Evolutionary conservation across 2,797 vertebrate genomes (phyloP), one percentile per base, ranked within the genome.

Genomic region (Gymnothorax javanicus): DNA sequence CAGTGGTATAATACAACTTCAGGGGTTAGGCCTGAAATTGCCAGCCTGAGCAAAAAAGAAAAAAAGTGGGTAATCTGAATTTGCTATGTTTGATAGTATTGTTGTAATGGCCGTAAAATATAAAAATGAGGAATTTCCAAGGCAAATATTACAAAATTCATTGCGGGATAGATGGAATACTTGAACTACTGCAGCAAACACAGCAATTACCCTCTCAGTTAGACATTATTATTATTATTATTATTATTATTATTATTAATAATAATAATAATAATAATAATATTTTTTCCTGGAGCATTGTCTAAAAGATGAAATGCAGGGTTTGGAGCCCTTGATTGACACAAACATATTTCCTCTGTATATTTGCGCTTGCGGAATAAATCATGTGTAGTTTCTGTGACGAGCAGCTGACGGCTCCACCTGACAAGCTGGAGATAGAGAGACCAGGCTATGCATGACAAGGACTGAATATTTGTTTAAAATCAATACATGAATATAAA

Each of bases 401-500:
- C 77, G 81, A 81, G 50, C 87, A 62, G 64, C 85, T 88, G 87
- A 86, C 87, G 86, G 84, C 84, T 83, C 73, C 67, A 27, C 81
- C 69, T 88, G 84, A 86, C 84, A 83, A 82, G 79, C 27, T 7
- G 60, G 54, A 85, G 83, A 88, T 52, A 62, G 59, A 77, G 27
- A 82, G 58, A 84, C 85, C 54, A 60, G 54, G 57, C 43, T 69
- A 64, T 88, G 43, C 67, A 54, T 82, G 27, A 82, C 50, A 75
- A 62, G 77, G 85, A 86, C 75, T 11, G 62, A 83, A 33, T 59
- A 82, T 88, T 15, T 67, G 85, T 83, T 83, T 67, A 82, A 85
- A 86, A 88, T 82, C 87, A 87, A 83, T 86, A 88, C 83, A 88
- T 83, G 64, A 60, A 88, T 75, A 86, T 86, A 57, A 82, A 73